A percentile compares a stretch with the other conserved stretches of the same genome.
Evolutionary conservation across 2,113 vertebrate genomes (phyloP).

Genomic region (Poecilia latipinna): DNA sequence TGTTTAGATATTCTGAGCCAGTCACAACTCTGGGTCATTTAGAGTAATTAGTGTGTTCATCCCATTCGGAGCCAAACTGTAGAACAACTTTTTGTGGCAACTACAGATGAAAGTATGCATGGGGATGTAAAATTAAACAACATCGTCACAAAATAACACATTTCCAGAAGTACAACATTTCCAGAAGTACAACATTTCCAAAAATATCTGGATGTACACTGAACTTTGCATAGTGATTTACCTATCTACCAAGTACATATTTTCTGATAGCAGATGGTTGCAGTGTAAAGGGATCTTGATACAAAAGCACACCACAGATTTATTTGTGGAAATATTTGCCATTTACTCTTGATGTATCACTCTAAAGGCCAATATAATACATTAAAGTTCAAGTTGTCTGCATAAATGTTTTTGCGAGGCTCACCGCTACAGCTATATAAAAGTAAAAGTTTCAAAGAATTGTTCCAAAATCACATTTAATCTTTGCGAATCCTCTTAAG

Average conservation of each 20-base stretch:
- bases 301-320: background rate
- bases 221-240: background rate
- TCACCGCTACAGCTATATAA: background rate
- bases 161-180: no score
- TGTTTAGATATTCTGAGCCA: background rate
- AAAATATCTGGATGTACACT: no score
- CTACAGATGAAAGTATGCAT: no score
- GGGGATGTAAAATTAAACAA: no score
- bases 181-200: no score
- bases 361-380: background rate
- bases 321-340: background rate
- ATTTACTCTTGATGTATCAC: background rate
- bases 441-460: constrained; percentile 23
- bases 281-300: background rate
- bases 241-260: background rate
- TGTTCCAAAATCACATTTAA: constrained; percentile 36
- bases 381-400: background rate
- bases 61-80: background rate
- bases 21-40: no score
- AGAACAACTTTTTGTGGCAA: no score
- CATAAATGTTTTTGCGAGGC: background rate
- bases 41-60: no score
- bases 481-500: constrained; percentile 55
- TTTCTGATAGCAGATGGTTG: background rate
- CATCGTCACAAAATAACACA: no score